Percentiles rank a stretch among this genome's conserved stretches.
phyloP scores from a whole-genome alignment of 64 coral and sea anemone species.

The Actinia equina region DNA sequence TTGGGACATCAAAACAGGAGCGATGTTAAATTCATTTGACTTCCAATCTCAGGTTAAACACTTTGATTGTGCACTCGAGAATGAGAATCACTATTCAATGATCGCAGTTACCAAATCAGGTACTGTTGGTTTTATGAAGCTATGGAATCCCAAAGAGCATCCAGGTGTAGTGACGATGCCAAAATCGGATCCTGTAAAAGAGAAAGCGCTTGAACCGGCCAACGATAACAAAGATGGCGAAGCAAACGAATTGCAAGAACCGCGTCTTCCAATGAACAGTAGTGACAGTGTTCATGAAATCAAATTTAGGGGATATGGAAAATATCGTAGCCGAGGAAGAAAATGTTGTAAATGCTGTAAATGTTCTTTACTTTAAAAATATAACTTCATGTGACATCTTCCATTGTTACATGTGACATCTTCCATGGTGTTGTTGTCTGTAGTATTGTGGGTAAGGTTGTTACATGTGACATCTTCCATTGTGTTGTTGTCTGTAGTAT shows the following conservation, averaged over 20 bases:
- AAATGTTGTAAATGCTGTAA: not conserved
- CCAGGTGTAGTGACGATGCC: not conserved
- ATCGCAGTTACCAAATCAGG: constrained; percentile 80
- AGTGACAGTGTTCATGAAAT: not conserved
- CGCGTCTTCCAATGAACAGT: not conserved
- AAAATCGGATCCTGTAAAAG: not conserved
- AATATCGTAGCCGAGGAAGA: not conserved
- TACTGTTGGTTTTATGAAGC: constrained; percentile 64
- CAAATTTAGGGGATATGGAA: not conserved
- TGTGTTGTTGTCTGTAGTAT: no score
- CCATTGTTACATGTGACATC: no score
- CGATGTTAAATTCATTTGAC: constrained; percentile 71
- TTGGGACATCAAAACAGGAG: constrained; percentile 50
- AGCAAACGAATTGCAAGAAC: not conserved
- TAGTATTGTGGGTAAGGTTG: no score
- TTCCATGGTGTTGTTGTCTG: no score
- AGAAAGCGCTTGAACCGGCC: not conserved
- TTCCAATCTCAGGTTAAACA: constrained; percentile 86
- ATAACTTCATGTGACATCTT: no score
- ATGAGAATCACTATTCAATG: constrained; percentile 33
- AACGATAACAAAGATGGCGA: not conserved
- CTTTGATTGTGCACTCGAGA: constrained; percentile 37
- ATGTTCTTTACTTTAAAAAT: not conserved
- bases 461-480: no score
- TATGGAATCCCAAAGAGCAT: constrained; percentile 23